Conservation (phyloP, 2,888 invertebrate species). For the Synergus gifuensis region DNA sequence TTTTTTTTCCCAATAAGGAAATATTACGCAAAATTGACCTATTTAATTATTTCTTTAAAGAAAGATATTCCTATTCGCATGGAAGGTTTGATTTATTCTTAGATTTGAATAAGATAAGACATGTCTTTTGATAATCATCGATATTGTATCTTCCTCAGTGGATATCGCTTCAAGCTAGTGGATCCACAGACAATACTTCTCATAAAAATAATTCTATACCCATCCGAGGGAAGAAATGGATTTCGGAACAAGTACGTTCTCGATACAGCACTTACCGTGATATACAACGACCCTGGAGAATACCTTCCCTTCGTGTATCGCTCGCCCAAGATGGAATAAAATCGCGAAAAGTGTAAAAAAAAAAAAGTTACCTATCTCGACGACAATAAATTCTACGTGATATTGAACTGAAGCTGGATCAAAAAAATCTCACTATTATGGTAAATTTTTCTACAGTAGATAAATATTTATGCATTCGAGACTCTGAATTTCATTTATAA, state of each 20-base stretch:
- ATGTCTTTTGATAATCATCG: constrained; percentile 14
- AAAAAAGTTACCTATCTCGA: neutral
- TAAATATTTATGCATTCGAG: too few species aligned
- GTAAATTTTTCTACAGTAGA: neutral
- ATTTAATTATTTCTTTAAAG: constrained; percentile 13
- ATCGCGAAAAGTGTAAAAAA: neutral
- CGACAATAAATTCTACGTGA: neutral
- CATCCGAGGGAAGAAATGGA: constrained; percentile 36
- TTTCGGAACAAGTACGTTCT: constrained; percentile 21
- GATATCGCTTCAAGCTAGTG: constrained; percentile 2
- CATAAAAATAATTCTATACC: constrained; percentile 29
- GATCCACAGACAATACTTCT: constrained; percentile 25
- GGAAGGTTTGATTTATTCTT: constrained; percentile 7
- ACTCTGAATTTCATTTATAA: too few species aligned
- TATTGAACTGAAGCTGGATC: neutral
- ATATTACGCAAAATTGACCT: neutral
- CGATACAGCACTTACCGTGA: constrained; percentile 17
- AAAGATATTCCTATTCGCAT: neutral
- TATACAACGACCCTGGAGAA: constrained; percentile 13
- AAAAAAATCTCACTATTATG: neutral
- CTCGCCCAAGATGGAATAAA: constrained; percentile 7
- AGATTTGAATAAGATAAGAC: constrained; percentile 24
- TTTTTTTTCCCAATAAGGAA: neutral
- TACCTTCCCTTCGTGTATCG: neutral
- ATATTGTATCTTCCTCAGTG: constrained; percentile 10